Percentiles rank a stretch among this genome's conserved stretches.
phyloP scores from a whole-genome alignment of 2,797 vertebrate species.

The Enoplosus armatus region DNA sequence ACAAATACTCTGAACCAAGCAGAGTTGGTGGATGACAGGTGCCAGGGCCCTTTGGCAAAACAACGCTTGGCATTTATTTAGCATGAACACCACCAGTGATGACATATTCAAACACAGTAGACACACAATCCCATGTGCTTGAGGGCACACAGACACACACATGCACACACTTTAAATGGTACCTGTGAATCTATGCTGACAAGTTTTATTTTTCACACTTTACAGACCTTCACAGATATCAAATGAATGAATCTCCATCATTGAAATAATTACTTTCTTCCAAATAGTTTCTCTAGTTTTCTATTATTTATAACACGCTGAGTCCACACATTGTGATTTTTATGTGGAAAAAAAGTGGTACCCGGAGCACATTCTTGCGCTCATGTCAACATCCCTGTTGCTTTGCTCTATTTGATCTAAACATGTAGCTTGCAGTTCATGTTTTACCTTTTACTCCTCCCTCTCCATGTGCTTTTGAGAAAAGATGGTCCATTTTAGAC shows the following conservation, averaged over 20 bases:
- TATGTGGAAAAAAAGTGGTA: neutral
- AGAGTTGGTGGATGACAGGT: conserved; percentile 38
- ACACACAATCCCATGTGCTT: conserved; percentile 4
- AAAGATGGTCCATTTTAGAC: neutral
- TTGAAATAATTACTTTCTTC: neutral
- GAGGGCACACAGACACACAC: neutral
- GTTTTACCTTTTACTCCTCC: neutral
- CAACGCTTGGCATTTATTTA: conserved; percentile 62
- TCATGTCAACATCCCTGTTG: neutral
- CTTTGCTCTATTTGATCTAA: neutral
- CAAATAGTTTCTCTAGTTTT: neutral
- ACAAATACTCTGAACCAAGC: conserved; percentile 54
- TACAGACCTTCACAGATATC: neutral
- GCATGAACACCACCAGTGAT: conserved; percentile 59
- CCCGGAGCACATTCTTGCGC: neutral
- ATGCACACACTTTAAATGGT: neutral
- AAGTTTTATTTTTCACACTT: neutral
- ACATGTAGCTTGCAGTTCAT: neutral
- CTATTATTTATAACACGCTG: too few species aligned
- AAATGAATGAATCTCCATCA: neutral
- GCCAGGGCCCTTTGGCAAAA: conserved; percentile 57
- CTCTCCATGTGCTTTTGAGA: neutral
- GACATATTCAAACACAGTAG: neutral
- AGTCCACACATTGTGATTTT: conserved; percentile 9
- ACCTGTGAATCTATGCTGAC: neutral